Base-by-base conservation (phyloP, 1,140 invertebrate species). In the Uloborus diversus region DNA sequence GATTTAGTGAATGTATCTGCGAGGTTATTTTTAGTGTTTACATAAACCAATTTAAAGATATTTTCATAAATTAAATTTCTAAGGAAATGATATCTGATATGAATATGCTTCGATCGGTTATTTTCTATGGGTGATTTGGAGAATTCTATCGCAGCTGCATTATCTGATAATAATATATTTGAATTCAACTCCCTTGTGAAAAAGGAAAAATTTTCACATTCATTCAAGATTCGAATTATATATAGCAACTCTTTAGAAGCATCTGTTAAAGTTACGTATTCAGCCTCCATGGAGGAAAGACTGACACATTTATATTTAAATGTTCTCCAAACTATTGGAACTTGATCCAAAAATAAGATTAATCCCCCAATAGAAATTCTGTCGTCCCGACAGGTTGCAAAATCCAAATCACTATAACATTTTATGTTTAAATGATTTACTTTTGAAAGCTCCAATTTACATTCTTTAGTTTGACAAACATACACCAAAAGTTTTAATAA, bases 241-340 rank as follows among this genome's bases (percentile, higher is more conserved):
- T 80, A 86, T 3, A 84, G 68, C 80, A 35, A 85, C 84, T 83
- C 85, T 84, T 64, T 86, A 49, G 73, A 84, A 49, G 84, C 83
- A 82, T 85, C 85, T 66, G 86, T 83, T 64, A 86, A 62, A 17
- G 84, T 75, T 71, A 87, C 84, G 75, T 86, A 87, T 70, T 88
- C 87, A 4, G 85, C 83, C 83, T 87, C 86, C 2, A 84, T 82
- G 27, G 81, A 82, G 1, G 83, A 86, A 13, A 86, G 79, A 28
- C 85, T 84, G n/a, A 86, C 82, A 9, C 65, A 82, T 20, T 75
- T 79, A 64, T 86, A 85, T 64, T 85, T 84, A 66, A 66, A 79
- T 47, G 51, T 68, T 61, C 14, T 2, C 23, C 25, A 47, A 1
- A 30, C 37, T 35, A 73, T 32, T 0, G 27, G 35, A 25, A 0